Percentiles rank a stretch among this genome's conserved stretches.
phyloP scores from a whole-genome alignment of 1,140 invertebrate species.

The fruit fly (Drosophila melanogaster) region DNA sequence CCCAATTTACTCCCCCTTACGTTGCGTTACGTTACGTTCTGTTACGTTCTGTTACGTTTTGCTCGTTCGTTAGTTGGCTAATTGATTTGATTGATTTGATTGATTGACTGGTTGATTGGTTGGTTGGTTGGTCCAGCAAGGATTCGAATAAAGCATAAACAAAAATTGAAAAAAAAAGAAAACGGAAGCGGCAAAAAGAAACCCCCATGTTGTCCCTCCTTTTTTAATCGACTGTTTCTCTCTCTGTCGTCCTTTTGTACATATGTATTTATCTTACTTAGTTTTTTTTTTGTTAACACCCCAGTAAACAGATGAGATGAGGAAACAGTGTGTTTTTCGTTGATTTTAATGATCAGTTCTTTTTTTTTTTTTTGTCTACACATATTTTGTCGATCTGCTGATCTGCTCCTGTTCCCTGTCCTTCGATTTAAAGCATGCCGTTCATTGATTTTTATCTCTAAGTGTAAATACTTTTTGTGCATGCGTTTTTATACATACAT shows the following conservation, averaged over 20 bases:
- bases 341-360: constrained; percentile 33
- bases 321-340: constrained; percentile 42
- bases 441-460: constrained; percentile 20
- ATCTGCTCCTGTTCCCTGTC: constrained; percentile 40
- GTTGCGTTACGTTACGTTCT: constrained; percentile 43
- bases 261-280: constrained; percentile 24
- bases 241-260: constrained; percentile 48
- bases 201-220: constrained; percentile 77
- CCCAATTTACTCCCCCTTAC: constrained; percentile 14
- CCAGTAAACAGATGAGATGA: constrained; percentile 36
- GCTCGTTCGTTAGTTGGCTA: constrained; percentile 61
- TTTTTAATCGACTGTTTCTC: constrained; percentile 35
- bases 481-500: constrained; percentile 17
- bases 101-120: constrained; percentile 39
- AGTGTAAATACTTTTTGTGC: constrained; percentile 30
- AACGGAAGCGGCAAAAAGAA: constrained; percentile 42
- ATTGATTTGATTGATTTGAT: constrained; percentile 24
- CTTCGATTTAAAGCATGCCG: constrained; percentile 30
- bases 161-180: constrained; percentile 16
- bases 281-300: constrained; percentile 24
- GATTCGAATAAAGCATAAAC: constrained; percentile 18
- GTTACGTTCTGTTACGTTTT: constrained; percentile 56
- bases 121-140: constrained; percentile 54
- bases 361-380: constrained; percentile 25
- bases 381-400: constrained; percentile 34